Base-by-base conservation (phyloP, 1,140 invertebrate species). In the Dreissena polymorpha region DNA sequence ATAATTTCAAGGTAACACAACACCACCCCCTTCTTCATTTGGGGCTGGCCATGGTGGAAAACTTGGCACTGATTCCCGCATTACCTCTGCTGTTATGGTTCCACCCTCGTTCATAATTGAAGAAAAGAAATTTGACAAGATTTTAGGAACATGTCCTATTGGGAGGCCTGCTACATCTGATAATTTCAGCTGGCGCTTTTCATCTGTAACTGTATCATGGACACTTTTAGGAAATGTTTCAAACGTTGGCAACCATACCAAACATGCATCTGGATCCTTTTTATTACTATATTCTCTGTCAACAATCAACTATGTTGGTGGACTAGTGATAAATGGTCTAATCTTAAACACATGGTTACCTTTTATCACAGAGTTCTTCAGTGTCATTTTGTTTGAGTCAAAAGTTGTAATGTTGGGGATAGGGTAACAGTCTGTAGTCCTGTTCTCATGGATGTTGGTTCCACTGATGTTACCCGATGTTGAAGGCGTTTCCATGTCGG, bases 91-190 rank as follows among this genome's bases (percentile, higher is more conserved):
- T 39, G 60, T 29, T 25, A 77, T 51, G 18, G 70, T 13, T 25
- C 80, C 64, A 51, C 21, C 72, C 57, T 75, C 27, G 68, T 75
- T 64, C 14, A 83, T 21, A 18, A 83, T 60, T 29, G 16, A 21
- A 13, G 71, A 12, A 51, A 75, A 75, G 14, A 27, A 16, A 6
- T 16, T 25, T 21, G 80, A 57, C 60, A 83, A n/a, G 25, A n/a
- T 55, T 53, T 63, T 68, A 57, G 64, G 80, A 39, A 76, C 80
- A 83, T 83, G 80, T 39, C 80, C 78, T 39, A 80, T 55, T 23
- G 78, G 68, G 10, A 80, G 50, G 39, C 39, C 69, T n/a, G 68
- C 69, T 10, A 80, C 55, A 71, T 71, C 78, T 16, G 21, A 57
- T 49, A 71, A 64, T 39, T 39, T 72, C 6, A 71, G 51, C 12